Base-by-base conservation (phyloP, 2,797 vertebrate species). In the Cyclura pinguis region DNA sequence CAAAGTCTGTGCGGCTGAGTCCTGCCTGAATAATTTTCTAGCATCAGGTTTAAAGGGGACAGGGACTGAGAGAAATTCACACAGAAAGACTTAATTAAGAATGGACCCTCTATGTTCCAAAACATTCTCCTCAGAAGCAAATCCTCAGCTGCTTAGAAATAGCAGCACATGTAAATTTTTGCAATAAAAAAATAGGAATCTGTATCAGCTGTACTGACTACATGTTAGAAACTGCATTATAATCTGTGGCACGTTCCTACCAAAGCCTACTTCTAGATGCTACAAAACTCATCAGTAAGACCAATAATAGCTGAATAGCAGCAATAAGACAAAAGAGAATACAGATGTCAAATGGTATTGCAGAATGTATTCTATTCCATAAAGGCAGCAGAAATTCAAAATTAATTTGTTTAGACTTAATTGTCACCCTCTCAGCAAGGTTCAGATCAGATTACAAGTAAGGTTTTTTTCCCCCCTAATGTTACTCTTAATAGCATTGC, bases 331-430 rank as follows among this genome's bases (percentile, higher is more conserved):
- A 84, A 64, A 89, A 13, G 55, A 35, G 72, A 84, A 77, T 35
- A 77, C 73, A 52, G 50, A 64, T n/a, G 6, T 14, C 38, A n/a
- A 73, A 86, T n/a, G 55, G 3, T 77, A 59, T 6, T 59, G 22
- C n/a, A 86, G 22, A 86, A 57, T 38, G 20, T n/a, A 38, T 38
- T 47, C 29, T 87, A 32, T 80, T 78, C 42, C 59, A 52, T 16
- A 50, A n/a, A 47, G 57, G 67, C 35, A 74, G 29, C 72, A 76
- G 38, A 64, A 35, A 62, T 74, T 62, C 55, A 84, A 52, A 32
- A 64, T 35, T 52, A 72, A 38, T 89, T 84, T 76, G 22, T 55
- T 78, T 89, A 38, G 57, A 29, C 73, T 89, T 76, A 5, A 84
- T 89, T 76, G 29, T 55, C 32, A 52, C 14, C 1, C 24, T 78